A percentile compares a stretch with the other conserved stretches of the same genome.
These are phyloP conservation scores for Plebejus melissa DNA, from an alignment of 2,888 invertebrate species.

Conservation along the genomic window DNA sequence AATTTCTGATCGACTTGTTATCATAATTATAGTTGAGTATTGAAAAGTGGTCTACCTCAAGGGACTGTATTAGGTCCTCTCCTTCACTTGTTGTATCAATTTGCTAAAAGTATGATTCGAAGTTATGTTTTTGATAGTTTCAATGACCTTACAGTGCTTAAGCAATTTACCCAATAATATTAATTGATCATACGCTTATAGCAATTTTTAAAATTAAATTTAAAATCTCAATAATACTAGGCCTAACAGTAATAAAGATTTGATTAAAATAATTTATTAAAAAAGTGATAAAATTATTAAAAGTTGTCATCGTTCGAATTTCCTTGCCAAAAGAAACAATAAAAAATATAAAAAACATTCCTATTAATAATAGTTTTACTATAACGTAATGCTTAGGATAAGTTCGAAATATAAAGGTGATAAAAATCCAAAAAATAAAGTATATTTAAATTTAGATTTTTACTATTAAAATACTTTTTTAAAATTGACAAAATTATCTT, in stretches of 20 bases:
- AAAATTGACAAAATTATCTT: constrained; percentile 40
- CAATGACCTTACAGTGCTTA: background rate
- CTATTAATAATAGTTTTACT: constrained; percentile 7
- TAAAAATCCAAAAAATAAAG: background rate
- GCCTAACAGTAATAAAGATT: background rate
- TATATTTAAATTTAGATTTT: background rate
- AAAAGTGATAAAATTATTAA: background rate
- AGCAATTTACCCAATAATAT: background rate
- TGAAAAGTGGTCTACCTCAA: background rate
- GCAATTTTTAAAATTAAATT: background rate
- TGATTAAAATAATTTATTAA: background rate
- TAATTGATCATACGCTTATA: background rate
- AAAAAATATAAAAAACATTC: constrained; percentile 15
- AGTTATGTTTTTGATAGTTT: background rate
- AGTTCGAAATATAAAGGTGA: constrained; percentile 1
- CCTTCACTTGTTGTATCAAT: background rate
- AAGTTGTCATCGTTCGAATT: background rate
- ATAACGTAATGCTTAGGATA: background rate
- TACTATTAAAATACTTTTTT: background rate
- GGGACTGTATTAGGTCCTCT: background rate
- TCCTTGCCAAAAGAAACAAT: constrained; percentile 16
- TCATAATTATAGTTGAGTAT: background rate
- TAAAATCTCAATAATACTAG: background rate
- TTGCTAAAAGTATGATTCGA: background rate
- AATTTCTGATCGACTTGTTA: background rate